Evolutionary conservation across 2,888 invertebrate genomes (phyloP), one percentile per base, ranked within the genome.

Genomic region (Trichacis sp.): DNA sequence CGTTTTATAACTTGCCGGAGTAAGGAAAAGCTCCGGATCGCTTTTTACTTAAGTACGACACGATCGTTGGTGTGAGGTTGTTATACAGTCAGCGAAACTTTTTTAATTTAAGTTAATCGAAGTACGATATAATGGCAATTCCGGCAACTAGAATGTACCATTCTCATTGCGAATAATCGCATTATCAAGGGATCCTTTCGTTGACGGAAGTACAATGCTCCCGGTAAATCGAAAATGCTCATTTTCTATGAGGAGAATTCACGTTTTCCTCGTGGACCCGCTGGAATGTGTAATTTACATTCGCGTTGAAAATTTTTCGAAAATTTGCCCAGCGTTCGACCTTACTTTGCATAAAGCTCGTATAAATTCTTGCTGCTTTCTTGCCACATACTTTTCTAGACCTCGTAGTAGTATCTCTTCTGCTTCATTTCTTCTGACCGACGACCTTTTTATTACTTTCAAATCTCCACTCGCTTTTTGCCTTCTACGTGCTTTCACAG

Each of bases 21-120:
- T 14, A 42, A 42, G 42, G 11, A 42, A 42, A 42, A 42, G 42
- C 42, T 12, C 2, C 42, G 18, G n/a, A n/a, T 12, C 14, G 38
- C 14, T 38, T 29, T 38, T 14, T 12, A 11, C 38, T 38, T 3
- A 38, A 38, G 4, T 38, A 38, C 38, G 38, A 38, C 38, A 38
- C 6, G 38, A 3, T 12, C 4, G n/a, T 12, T 12, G 12, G 38
- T n/a, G n/a, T n/a, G n/a, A n/a, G n/a, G n/a, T n/a, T 17, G 42
- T 14, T 42, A 42, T 42, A 42, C 42, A 42, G 14, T 42, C 42
- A 42, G 11, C 42, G 42, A 18, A 42, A 42, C 42, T 42, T 42
- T 42, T 42, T 42, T 12, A 42, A 42, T 42, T 42, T 15, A 42
- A 42, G 42, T 17, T 42, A 42, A 42, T 42, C 14, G 42, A 42